Evolutionary conservation across 2,888 invertebrate genomes (phyloP), one percentile per base, ranked within the genome.

Genomic region (Drosophila recens): DNA sequence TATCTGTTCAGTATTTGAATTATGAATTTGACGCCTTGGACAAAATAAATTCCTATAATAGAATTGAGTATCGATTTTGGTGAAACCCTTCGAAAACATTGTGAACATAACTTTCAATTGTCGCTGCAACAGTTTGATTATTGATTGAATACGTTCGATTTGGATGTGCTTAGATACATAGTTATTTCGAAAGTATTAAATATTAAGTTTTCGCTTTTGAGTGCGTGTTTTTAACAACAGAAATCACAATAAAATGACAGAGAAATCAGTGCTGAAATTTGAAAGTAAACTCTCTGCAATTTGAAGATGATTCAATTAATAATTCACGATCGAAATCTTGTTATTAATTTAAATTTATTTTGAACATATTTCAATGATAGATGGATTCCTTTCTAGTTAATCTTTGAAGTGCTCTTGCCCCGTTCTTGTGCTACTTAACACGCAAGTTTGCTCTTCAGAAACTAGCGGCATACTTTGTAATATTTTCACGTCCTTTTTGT

Each of bases 401-500:
- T 80, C 27, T 38, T 33, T 51, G 51, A 65, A 88, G 84, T 20
- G 69, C 74, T 76, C 81, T 83, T 87, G 71, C 27, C 71, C 72
- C 72, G 59, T 79, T 79, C 75, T 73, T 62, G 59, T 71, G 74
- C 81, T 90, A 73, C 90, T 90, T 89, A 90, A 81, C 79, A 87
- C 88, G 88, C 75, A 82, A 77, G 86, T 73, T 85, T 62, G 64
- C 72, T 73, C 89, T 87, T 76, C 65, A 87, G 59, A 70, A 89
- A 85, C 89, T 89, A 85, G 87, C 89, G 85, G 74, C 89, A 83
- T 72, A 74, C 81, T 87, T 89, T 84, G 69, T 68, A 58, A 85
- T 57, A 74, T 71, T 75, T 75, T 52, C 66, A 75, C 67, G 46
- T 54, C 66, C 71, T 66, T 51, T 56, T 51, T 36, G 33, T 27